Percentiles rank a stretch among this genome's conserved stretches.
Evolutionary conservation across 2,797 vertebrate species (phyloP).

Genomic region (Euthynnus affinis): DNA sequence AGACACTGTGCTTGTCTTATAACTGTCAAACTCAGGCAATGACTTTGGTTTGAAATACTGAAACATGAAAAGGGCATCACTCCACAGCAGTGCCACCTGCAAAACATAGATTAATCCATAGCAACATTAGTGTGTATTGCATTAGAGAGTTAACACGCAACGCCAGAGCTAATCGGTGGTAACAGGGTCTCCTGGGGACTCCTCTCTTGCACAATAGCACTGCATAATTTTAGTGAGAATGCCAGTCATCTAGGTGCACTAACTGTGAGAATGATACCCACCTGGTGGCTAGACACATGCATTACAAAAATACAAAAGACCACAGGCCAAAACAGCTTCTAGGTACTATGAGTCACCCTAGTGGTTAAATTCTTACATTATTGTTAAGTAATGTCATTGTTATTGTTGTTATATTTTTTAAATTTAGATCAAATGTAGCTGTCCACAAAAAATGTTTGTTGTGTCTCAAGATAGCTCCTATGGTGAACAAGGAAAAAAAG

Average conservation of each 20-base stretch:
- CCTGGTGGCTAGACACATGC: slow-evolving; percentile 60
- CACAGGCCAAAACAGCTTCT: not conserved
- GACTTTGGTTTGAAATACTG: slow-evolving; percentile 98
- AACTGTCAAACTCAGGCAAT: slow-evolving; percentile 97
- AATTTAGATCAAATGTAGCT: not conserved
- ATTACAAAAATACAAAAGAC: slow-evolving; percentile 62
- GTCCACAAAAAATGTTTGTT: not conserved
- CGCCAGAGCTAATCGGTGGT: slow-evolving; percentile 1
- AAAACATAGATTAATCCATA: slow-evolving; percentile 28
- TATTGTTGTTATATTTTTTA: not conserved
- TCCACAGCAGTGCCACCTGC: slow-evolving; percentile 96
- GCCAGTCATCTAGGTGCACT: slow-evolving; percentile 4
- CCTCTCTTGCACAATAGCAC: slow-evolving; percentile 19
- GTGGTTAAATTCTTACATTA: slow-evolving; percentile 1
- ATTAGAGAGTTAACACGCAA: slow-evolving; percentile 9
- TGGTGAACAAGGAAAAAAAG: not conserved
- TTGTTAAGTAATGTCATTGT: not conserved
- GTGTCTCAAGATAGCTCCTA: not conserved
- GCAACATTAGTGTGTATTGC: not conserved
- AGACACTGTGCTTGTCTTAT: slow-evolving; percentile 98
- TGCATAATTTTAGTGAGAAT: slow-evolving; percentile 30
- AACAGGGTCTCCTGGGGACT: slow-evolving; percentile 3
- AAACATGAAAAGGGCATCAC: slow-evolving; percentile 95
- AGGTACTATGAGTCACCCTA: not conserved
- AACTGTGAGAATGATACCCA: slow-evolving; percentile 50